Conservation (phyloP, 2,113 vertebrate genomes). For the Nothoprocta pentlandii region DNA sequence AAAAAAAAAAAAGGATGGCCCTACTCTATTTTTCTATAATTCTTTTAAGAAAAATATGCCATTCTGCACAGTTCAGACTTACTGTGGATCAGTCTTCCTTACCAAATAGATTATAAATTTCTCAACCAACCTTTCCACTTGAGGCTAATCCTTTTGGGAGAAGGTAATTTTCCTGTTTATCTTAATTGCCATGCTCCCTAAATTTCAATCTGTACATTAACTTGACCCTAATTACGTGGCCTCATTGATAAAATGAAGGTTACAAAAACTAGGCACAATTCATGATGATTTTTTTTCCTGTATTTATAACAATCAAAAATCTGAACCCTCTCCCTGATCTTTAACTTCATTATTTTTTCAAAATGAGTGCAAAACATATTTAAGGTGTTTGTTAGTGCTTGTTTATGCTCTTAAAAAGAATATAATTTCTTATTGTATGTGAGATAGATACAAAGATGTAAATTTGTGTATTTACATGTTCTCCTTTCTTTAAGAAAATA, state of each 20-base stretch:
- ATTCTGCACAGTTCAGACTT: not conserved
- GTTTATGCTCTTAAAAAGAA: not conserved
- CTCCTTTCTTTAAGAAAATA: not conserved
- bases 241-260: conserved; percentile 50
- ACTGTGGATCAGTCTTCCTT: not conserved
- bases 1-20: not conserved
- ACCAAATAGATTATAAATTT: conserved; percentile 50
- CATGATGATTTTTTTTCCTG: conserved; percentile 7
- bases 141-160: conserved; percentile 61
- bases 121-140: conserved; percentile 49
- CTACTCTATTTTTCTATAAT: not conserved
- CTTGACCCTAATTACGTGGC: conserved; percentile 61
- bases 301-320: conserved; percentile 24
- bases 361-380: not conserved
- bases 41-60: not conserved
- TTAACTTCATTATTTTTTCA: not conserved
- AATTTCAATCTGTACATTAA: conserved; percentile 60
- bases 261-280: conserved; percentile 4
- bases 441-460: not conserved
- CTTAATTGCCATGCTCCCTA: conserved; percentile 53
- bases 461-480: not conserved
- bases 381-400: not conserved
- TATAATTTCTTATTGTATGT: not conserved
- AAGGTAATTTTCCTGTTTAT: conserved; percentile 66
- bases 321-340: not conserved